phyloP scores from a whole-genome alignment of 2,888 invertebrate species.

The Nymphalis c-album region DNA sequence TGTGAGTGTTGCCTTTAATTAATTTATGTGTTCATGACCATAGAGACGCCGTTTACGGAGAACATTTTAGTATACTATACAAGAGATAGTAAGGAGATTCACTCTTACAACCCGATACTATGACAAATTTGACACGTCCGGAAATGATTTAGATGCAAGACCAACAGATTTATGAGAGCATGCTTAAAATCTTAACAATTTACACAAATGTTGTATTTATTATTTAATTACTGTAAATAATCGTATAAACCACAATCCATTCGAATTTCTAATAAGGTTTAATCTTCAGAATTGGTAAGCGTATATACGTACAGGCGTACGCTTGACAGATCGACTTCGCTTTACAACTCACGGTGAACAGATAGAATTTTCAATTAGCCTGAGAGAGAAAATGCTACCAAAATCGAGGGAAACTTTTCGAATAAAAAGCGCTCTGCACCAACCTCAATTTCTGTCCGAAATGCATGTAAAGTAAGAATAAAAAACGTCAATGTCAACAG shows the following conservation, averaged over 20 bases:
- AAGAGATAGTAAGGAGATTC: too few species aligned
- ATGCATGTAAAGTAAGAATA: conserved; percentile 29
- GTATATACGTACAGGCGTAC: neutral
- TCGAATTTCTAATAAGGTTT: conserved; percentile 17
- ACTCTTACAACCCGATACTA: too few species aligned
- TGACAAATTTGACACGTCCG: too few species aligned
- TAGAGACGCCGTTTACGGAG: too few species aligned
- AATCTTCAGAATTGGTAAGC: conserved; percentile 12
- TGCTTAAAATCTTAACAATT: too few species aligned
- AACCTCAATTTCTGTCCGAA: conserved; percentile 23
- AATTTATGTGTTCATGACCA: too few species aligned
- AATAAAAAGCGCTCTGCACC: conserved; percentile 19
- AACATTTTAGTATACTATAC: too few species aligned
- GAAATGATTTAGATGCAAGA: too few species aligned
- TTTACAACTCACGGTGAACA: conserved; percentile 22
- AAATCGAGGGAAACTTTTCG: conserved; percentile 12
- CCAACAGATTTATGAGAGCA: too few species aligned
- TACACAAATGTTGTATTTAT: neutral
- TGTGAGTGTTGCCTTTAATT: too few species aligned
- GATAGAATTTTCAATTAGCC: conserved; percentile 28
- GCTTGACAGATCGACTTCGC: conserved; percentile 16
- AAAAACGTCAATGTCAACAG: conserved; percentile 37
- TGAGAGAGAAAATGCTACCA: conserved; percentile 9
- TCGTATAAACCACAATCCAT: conserved; percentile 7
- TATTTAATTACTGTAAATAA: neutral